Percentiles rank a stretch among this genome's conserved stretches.
Conservation (phyloP, 2,888 invertebrate genomes). For the Caenorhabditis panamensis region DNA sequence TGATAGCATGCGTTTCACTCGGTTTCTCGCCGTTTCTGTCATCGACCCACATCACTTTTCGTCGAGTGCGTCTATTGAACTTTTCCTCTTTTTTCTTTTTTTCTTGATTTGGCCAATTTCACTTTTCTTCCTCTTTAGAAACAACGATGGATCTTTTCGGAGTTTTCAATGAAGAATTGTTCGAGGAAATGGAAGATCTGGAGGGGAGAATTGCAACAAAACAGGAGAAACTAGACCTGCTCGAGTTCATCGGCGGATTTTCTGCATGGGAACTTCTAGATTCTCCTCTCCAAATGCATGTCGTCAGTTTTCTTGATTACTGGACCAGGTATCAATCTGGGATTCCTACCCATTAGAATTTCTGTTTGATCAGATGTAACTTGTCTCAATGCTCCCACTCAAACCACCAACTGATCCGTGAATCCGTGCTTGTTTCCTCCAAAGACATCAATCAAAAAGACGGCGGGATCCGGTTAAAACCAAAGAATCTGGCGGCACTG, state of each 20-base stretch:
- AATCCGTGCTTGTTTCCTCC: neutral
- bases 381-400: constrained; percentile 10
- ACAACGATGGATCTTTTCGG: neutral
- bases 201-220: neutral
- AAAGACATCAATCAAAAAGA: neutral
- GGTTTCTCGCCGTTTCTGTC: too few species aligned
- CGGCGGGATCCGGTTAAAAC: constrained; percentile 9
- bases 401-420: constrained; percentile 10
- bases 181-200: neutral
- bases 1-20: neutral
- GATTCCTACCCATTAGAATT: too few species aligned
- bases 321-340: constrained; percentile 3
- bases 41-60: neutral
- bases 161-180: neutral
- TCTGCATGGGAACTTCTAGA: neutral
- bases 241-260: constrained; percentile 20
- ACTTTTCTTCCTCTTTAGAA: neutral
- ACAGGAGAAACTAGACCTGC: constrained; percentile 11
- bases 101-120: neutral
- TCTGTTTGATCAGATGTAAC: constrained; percentile 4
- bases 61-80: neutral
- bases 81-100: too few species aligned
- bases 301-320: constrained; percentile 6
- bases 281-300: constrained; percentile 10
- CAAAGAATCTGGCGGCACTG: constrained; percentile 10